phyloP scores from a whole-genome alignment of 2,888 invertebrate species.

The Metallyticus violacea region DNA sequence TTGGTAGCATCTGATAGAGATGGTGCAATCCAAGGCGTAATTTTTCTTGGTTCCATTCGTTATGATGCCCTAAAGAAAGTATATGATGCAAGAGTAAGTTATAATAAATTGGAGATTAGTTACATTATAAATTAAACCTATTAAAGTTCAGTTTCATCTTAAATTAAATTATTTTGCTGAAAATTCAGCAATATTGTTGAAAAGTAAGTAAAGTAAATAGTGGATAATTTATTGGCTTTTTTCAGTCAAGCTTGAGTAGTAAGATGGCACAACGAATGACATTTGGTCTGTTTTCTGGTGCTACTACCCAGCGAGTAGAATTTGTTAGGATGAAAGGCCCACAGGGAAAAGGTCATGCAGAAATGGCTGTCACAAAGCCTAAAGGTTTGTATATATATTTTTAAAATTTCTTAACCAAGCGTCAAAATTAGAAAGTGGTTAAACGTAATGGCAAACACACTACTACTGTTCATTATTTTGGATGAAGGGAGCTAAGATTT shows the following conservation, averaged over 20 bases:
- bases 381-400: conserved; percentile 57
- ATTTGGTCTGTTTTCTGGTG: conserved; percentile 80
- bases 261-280: conserved; percentile 96
- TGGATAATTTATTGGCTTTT: conserved; percentile 35
- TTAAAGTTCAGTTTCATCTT: neutral
- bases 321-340: conserved; percentile 99
- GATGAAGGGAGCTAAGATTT: too few species aligned
- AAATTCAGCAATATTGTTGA: neutral
- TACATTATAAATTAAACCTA: neutral
- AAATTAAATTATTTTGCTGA: neutral
- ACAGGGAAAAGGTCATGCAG: conserved; percentile 92
- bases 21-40: conserved; percentile 83
- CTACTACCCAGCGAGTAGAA: conserved; percentile 82
- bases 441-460: too few species aligned
- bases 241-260: conserved; percentile 88
- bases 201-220: neutral
- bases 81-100: conserved; percentile 87
- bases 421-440: too few species aligned
- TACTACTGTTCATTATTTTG: too few species aligned
- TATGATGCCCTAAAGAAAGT: conserved; percentile 97
- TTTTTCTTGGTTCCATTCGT: conserved; percentile 95
- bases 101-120: neutral
- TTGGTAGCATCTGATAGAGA: conserved; percentile 88
- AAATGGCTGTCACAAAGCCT: conserved; percentile 95
- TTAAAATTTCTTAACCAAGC: too few species aligned